Base-by-base conservation (phyloP, 2,113 vertebrate species). In the Aphyosemion australe region DNA sequence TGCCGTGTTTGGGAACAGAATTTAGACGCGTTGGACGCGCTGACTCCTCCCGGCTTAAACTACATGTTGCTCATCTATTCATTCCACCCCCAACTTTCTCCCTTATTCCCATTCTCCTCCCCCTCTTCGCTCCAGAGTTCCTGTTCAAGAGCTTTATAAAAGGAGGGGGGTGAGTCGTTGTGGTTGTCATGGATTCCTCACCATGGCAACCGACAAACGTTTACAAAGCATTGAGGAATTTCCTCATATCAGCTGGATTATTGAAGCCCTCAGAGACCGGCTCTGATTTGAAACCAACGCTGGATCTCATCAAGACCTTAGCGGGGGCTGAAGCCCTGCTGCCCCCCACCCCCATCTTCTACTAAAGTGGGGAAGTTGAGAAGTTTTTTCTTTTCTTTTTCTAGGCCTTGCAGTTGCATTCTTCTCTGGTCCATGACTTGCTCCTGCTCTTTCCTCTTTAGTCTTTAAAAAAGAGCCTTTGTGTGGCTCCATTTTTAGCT, bases 191-290 rank as follows among this genome's bases (percentile, higher is more conserved):
- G 92, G 92, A 89, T 86, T 75, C 91, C 90, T 93, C 90, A 76
- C 92, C 90, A 93, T 94, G 82, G 93, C 91, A 92, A 94, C 93
- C 82, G 58, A 88, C 90, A 92, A 93, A 93, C 91, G 90, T 93
- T 94, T 92, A 92, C 91, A 93, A 93, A 94, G 93, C 93, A 93
- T 90, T 91, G 80, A 92, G 93, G 92, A 92, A 94, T 94, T 93
- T 94, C 93, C 92, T 93, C 91, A 92, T 93, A 93, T 93, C 93
- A 93, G 92, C 91, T 94, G 92, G 92, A 94, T 94, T 94, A 92
- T 92, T 92, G 90, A 83, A 92, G 86, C 86, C 89, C 88, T 89
- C 81, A 50, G 91, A 90, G 90, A 89, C 80, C 67, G 1, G 69
- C 76, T 83, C 84, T 86, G 61, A 78, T 84, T 85, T 51, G 72